Base-by-base conservation (phyloP, 2,113 vertebrate genomes). In the Myodes glareolus region DNA sequence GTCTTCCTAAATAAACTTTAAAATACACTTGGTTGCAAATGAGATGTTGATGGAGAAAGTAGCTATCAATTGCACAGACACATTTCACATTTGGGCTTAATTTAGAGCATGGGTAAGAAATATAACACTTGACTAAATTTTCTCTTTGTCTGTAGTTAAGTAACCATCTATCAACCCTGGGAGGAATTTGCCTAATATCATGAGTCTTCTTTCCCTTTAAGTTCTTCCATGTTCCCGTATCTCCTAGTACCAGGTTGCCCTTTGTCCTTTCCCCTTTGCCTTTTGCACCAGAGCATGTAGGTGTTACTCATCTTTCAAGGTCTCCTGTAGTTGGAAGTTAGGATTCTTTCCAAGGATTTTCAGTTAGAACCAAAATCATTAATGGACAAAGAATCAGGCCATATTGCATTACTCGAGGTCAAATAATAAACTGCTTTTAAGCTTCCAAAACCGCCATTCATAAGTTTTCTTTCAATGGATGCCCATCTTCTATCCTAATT, bases 41-140 rank as follows among this genome's bases (percentile, higher is more conserved):
- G 68, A 92, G 55, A 95, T 76, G 70, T 25, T 88, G 21, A 63
- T 27, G 17, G 31, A 36, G 45, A 95, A 95, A 55, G 1, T 63
- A 82, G 67, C 12, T 55, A 82, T 50, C 21, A 88, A 31, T 75
- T 25, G 19, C 61, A 93, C 14, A 78, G 47, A 4, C 42, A 58
- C 61, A 84, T 75, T 92, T 97, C 73, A 96, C 82, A 82, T 97
- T 88, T 90, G 52, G 25, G 47, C 19, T 96, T 73, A 92, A 61
- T 50, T 50, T 65, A 75, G 42, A 89, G 31, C 36, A 50, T 33
- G 50, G 78, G 55, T 70, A 9, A 81, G 13, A 67, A 92, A n/a
- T 45, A 72, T n/a, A 52, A 7, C 5, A 21, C 42, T 87, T 89
- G 16, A 42, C 65, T 81, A 96, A 70, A 63, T 52, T 52, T 45